A percentile compares a stretch with the other conserved stretches of the same genome.
Evolutionary conservation across 2,888 invertebrate species (phyloP).

Genomic region (Agrypnus murinus): DNA sequence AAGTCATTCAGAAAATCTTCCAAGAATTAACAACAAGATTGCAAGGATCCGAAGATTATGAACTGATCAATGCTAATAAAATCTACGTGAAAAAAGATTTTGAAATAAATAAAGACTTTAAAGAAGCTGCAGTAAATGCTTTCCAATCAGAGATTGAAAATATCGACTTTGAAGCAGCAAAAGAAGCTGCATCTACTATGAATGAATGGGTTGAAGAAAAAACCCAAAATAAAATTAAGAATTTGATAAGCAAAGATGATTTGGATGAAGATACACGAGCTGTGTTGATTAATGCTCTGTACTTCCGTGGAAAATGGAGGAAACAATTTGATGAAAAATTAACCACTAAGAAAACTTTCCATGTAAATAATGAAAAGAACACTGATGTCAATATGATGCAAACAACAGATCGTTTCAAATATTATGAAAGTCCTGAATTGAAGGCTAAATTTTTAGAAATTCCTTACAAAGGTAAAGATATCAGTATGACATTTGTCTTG

Average conservation of each 20-base stretch:
- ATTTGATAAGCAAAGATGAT: slow-evolving; percentile 60
- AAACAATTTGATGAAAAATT: slow-evolving; percentile 50
- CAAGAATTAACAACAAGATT: slow-evolving; percentile 53
- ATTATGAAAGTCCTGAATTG: too few species aligned
- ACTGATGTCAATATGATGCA: slow-evolving; percentile 63
- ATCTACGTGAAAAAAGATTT: slow-evolving; percentile 77
- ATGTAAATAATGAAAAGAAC: slow-evolving; percentile 49
- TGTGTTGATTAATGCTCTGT: slow-evolving; percentile 65
- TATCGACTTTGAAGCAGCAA: slow-evolving; percentile 57
- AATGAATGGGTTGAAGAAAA: too few species aligned
- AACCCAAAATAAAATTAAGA: slow-evolving; percentile 65
- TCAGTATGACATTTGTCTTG: slow-evolving; percentile 54
- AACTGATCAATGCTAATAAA: slow-evolving; percentile 69
- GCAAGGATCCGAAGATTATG: slow-evolving; percentile 52
- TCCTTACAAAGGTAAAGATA: slow-evolving; percentile 54
- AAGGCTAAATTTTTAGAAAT: too few species aligned
- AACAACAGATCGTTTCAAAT: slow-evolving; percentile 52
- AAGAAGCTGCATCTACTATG: slow-evolving; percentile 59
- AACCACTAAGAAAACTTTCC: slow-evolving; percentile 59
- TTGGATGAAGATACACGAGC: slow-evolving; percentile 58
- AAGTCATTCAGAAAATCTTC: slow-evolving; percentile 48
- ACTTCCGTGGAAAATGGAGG: slow-evolving; percentile 64
- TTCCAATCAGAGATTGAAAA: slow-evolving; percentile 77
- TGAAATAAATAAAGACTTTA: slow-evolving; percentile 73
- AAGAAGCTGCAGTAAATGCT: slow-evolving; percentile 74